phyloP scores from a whole-genome alignment of 2,113 vertebrate genomes.

The Paedocypris sp. region DNA sequence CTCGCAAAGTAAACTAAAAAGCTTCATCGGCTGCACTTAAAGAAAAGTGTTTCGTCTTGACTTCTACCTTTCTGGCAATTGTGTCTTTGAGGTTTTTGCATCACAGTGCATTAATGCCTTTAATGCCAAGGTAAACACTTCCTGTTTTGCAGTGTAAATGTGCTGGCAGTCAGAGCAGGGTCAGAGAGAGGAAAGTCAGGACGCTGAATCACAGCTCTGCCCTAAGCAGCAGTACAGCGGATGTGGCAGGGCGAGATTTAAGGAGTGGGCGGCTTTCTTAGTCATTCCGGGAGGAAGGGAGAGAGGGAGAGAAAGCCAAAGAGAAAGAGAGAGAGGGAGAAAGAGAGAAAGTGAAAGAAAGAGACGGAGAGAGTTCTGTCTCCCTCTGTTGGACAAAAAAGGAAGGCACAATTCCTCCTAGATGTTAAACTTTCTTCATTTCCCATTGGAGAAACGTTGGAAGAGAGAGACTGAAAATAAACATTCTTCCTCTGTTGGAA shows the following conservation, averaged over 20 bases:
- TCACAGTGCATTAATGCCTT: no score
- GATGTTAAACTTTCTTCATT: background rate
- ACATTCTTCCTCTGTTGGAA: no score
- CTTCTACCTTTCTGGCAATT: no score
- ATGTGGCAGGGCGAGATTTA: background rate
- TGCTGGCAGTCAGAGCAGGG: no score
- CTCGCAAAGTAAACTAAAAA: no score
- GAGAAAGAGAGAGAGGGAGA: background rate
- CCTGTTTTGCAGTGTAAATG: slow-evolving; percentile 36
- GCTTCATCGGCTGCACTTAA: no score
- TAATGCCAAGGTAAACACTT: no score
- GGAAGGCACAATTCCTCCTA: background rate
- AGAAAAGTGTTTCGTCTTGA: no score
- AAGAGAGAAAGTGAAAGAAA: background rate
- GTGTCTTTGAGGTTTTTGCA: no score
- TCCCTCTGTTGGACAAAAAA: background rate
- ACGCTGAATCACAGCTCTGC: slow-evolving; percentile 15
- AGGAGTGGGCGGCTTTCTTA: background rate
- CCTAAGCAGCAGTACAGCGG: background rate
- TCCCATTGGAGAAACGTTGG: no score
- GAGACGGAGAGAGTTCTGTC: background rate
- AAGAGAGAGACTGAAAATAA: no score
- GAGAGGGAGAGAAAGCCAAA: background rate
- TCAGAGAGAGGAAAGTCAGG: slow-evolving; percentile 31
- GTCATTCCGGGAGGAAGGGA: background rate